Percentiles rank a stretch among this genome's conserved stretches.
phyloP scores from a whole-genome alignment of 2,888 invertebrate genomes.

The Eupithecia abbreviata region DNA sequence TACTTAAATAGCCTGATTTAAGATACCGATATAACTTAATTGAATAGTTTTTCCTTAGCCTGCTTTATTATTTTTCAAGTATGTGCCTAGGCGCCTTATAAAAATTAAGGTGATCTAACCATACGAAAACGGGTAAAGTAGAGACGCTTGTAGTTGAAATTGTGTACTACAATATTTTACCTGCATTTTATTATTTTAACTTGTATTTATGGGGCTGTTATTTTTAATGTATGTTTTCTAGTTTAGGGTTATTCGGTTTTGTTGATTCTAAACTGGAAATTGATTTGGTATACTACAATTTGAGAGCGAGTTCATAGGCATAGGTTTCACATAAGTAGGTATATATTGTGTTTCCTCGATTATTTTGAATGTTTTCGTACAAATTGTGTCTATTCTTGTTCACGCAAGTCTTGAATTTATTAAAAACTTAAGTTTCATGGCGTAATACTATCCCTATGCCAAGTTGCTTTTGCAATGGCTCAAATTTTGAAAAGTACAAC shows the following conservation, averaged over 20 bases:
- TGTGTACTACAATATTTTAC: conserved; percentile 4
- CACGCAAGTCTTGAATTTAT: neutral
- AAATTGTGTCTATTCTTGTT: conserved; percentile 8
- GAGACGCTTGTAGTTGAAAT: conserved; percentile 9
- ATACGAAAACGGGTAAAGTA: neutral
- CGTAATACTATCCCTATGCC: neutral
- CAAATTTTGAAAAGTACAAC: conserved; percentile 63
- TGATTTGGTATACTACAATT: conserved; percentile 19
- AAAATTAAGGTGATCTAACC: neutral
- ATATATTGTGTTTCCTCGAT: neutral
- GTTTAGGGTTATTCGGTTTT: conserved; percentile 14
- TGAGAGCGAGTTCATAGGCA: conserved; percentile 12
- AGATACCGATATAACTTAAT: conserved; percentile 15
- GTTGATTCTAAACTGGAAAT: conserved; percentile 20
- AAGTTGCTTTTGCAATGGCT: conserved; percentile 25
- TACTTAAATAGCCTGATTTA: conserved; percentile 38
- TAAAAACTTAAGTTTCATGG: conserved; percentile 1
- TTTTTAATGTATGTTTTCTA: conserved; percentile 18
- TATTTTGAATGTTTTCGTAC: neutral
- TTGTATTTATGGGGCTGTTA: conserved; percentile 2
- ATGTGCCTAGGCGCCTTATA: neutral
- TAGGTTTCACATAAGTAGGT: neutral
- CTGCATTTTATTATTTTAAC: neutral
- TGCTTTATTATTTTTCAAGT: neutral
- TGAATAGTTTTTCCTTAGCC: too few species aligned